Percentiles rank a stretch among this genome's conserved stretches.
Conservation (phyloP, 1,140 invertebrate species). For the Bilobella aurantiaca region DNA sequence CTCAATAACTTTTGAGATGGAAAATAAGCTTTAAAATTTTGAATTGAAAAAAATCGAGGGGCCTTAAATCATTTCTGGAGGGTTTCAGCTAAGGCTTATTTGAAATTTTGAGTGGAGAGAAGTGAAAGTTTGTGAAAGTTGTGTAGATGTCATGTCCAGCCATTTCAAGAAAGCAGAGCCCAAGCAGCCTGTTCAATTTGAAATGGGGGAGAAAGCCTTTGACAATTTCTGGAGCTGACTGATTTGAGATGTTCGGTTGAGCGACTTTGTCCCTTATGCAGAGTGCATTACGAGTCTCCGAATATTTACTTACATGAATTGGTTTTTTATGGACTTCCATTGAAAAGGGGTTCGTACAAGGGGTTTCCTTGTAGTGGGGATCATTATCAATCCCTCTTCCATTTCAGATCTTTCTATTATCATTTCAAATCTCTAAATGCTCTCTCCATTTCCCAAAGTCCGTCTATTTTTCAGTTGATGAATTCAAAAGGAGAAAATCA, state of each 20-base stretch:
- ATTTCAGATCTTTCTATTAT: slow-evolving; percentile 1
- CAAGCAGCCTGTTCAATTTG: too few relatives aligned
- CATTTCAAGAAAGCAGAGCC: too few relatives aligned
- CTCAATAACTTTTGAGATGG: too few relatives aligned
- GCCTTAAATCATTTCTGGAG: too few relatives aligned
- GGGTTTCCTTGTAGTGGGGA: not conserved
- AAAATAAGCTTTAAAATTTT: too few relatives aligned
- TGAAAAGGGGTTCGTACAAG: not conserved
- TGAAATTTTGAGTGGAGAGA: too few relatives aligned
- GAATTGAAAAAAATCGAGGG: too few relatives aligned
- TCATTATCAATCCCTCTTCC: not conserved
- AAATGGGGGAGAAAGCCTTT: not conserved
- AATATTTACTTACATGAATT: not conserved
- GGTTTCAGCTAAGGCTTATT: too few relatives aligned
- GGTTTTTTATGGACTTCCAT: not conserved
- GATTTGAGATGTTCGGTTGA: not conserved
- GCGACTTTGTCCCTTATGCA: not conserved
- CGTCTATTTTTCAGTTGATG: not conserved
- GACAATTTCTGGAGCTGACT: not conserved
- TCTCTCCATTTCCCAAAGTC: slow-evolving; percentile 5
- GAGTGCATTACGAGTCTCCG: not conserved
- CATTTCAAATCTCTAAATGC: slow-evolving; percentile 5
- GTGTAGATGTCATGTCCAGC: too few relatives aligned
- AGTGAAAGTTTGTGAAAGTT: too few relatives aligned
- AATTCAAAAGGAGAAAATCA: not conserved